These are phyloP conservation scores for Parapristionchus giblindavisi DNA, from an alignment of 2,888 invertebrate genomes.

Conservation along the genomic window DNA sequence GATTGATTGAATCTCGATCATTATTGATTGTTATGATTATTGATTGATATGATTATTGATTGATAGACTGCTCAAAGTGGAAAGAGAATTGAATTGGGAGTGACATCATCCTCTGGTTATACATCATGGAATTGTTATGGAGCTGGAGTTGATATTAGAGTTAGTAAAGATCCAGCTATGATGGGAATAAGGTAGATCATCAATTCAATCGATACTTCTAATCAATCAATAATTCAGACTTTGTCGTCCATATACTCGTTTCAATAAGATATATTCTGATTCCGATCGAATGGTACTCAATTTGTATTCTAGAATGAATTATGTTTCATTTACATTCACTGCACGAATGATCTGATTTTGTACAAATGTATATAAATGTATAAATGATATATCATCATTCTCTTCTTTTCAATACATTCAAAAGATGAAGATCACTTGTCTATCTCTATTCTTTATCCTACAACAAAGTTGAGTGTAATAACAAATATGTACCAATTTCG, in stretches of 20 bases:
- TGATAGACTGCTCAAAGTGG: not conserved
- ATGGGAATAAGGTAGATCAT: slow-evolving; percentile 23
- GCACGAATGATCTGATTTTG: slow-evolving; percentile 23
- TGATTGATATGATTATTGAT: not conserved
- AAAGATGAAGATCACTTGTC: too few species aligned
- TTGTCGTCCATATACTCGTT: slow-evolving; percentile 28
- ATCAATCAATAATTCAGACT: slow-evolving; percentile 9
- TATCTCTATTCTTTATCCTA: too few species aligned
- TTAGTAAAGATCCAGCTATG: slow-evolving; percentile 18
- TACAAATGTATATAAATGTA: too few species aligned
- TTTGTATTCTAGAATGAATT: slow-evolving; percentile 25
- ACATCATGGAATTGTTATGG: slow-evolving; percentile 35
- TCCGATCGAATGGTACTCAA: slow-evolving; percentile 24
- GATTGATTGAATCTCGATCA: not conserved
- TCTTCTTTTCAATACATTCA: too few species aligned
- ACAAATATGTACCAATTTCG: too few species aligned
- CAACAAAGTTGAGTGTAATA: too few species aligned
- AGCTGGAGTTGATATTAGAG: slow-evolving; percentile 33
- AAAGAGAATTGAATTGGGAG: slow-evolving; percentile 17
- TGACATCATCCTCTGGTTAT: slow-evolving; percentile 7
- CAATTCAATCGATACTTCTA: slow-evolving; percentile 1
- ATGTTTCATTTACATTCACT: slow-evolving; percentile 26
- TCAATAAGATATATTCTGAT: slow-evolving; percentile 7
- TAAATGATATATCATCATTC: too few species aligned
- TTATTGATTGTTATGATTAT: not conserved